Evolutionary conservation across 2,113 vertebrate genomes (phyloP).

Genomic region (Mustelus asterias): DNA sequence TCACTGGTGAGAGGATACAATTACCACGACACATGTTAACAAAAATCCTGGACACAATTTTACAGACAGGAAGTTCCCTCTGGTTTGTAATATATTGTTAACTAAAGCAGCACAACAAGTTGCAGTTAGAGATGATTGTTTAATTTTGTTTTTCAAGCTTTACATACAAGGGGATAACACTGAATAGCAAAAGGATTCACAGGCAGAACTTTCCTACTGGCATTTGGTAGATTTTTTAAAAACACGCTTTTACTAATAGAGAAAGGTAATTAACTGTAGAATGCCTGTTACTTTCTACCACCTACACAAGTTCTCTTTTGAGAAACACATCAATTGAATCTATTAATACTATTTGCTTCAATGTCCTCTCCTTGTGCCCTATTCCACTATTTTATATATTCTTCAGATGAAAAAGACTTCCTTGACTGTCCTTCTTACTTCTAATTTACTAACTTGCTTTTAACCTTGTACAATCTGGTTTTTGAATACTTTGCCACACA

Average conservation of each 20-base stretch:
- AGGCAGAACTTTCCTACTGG: not conserved
- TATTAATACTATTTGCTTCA: not conserved
- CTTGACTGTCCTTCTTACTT: not conserved
- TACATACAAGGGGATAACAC: not conserved
- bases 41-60: not conserved
- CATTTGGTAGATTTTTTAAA: not conserved
- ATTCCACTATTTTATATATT: not conserved
- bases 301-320: not conserved
- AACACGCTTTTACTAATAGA: not conserved
- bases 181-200: not conserved
- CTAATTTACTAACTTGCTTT: not conserved
- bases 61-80: not conserved
- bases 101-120: not conserved
- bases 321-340: not conserved
- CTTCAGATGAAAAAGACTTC: not conserved
- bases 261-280: not conserved
- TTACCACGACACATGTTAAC: not conserved
- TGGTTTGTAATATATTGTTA: not conserved
- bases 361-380: not conserved
- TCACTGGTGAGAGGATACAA: not conserved
- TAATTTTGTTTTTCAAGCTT: not conserved
- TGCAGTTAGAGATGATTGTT: not conserved
- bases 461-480: not conserved
- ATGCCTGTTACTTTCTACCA: not conserved
- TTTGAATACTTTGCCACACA: not conserved